phyloP scores from a whole-genome alignment of 92 coral and sea anemone species.

The Porites cylindrica region DNA sequence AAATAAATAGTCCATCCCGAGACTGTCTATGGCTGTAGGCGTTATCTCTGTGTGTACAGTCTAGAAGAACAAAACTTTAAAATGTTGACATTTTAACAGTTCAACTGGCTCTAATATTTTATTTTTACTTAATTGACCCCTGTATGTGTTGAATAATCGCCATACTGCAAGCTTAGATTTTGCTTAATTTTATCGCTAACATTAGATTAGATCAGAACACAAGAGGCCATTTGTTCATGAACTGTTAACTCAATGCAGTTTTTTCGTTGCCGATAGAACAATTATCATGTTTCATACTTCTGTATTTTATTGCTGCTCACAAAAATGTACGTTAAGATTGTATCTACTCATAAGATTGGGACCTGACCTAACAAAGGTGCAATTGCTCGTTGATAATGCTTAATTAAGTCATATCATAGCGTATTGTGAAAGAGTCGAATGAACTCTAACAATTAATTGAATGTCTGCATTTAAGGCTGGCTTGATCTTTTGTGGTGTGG shows the following conservation, averaged over 20 bases:
- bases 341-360: neutral
- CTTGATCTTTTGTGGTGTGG: constrained; percentile 19
- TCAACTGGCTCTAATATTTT: no score
- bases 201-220: neutral
- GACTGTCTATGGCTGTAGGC: no score
- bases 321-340: neutral
- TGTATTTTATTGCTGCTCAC: neutral
- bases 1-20: no score
- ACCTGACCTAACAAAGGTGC: neutral
- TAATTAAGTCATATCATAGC: neutral
- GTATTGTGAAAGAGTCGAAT: neutral
- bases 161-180: no score
- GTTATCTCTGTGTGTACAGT: no score
- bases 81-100: no score
- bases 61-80: no score
- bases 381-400: neutral
- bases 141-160: no score
- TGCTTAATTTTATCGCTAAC: neutral
- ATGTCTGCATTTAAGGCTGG: constrained; percentile 3
- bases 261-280: neutral
- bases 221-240: neutral
- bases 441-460: neutral
- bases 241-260: no score
- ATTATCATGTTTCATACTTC: neutral
- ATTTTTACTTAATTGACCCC: no score